Evolutionary conservation across 2,888 invertebrate genomes (phyloP), one percentile per base, ranked within the genome.

Genomic region (Tenthredo notha): DNA sequence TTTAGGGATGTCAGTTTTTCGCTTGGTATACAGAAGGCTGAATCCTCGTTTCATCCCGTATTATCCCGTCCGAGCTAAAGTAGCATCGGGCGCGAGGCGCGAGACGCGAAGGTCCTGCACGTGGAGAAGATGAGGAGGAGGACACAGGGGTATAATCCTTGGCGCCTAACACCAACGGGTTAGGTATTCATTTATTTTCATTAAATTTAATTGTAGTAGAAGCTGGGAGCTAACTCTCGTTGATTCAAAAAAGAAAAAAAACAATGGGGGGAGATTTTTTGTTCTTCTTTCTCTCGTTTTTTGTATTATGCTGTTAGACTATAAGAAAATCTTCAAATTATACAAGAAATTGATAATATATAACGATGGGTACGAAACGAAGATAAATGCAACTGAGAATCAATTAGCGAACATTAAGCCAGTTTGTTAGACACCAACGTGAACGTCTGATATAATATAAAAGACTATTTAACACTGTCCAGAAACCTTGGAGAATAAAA

Each of bases 111-210:
- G n/a, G n/a, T 21, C 25, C 47, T 15, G 47, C 61, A 61, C 61
- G 61, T 61, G 61, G 61, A 67, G 29, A 25, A 25, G 67, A 37
- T 15, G 25, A 40, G 43, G 74, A 43, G 33, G 29, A 40, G 43
- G 74, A 74, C 33, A 77, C 77, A 50, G 29, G 77, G 80, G 25
- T 61, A 80, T 80, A 61, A 80, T 58, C 80, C 80, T 61, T 61
- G 80, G 58, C 80, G 80, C 80, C 80, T 61, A 80, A 61, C 78
- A 50, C 78, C 80, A 80, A 50, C 58, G 80, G 58, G 77, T 54
- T 77, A 37, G 29, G 54, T 80, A 61, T 40, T 80, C 80, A 80
- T 80, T 80, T 61, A 61, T 80, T 80, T 58, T 80, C 58, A 61
- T 80, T 80, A 80, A 61, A 80, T 61, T 80, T 80, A 80, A 80